Evolutionary conservation across 2,797 vertebrate genomes (phyloP), one percentile per base, ranked within the genome.

Genomic region (Discoglossus pictus): DNA sequence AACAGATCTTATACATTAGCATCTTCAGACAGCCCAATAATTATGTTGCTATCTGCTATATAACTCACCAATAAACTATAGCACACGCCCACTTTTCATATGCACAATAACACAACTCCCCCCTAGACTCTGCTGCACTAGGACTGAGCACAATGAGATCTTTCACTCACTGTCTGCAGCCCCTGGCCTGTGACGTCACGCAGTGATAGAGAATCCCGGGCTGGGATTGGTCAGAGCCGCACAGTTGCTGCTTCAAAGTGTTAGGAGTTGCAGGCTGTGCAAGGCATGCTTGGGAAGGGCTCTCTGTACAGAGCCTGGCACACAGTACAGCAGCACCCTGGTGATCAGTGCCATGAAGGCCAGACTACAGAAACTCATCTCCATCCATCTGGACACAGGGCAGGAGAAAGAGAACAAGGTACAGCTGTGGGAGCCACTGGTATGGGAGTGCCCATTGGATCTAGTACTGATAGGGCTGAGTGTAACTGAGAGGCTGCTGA

Each of bases 261-360:
- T 39, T 23, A 65, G 46, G 55, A 65, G 43, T 10, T 46, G 31
- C 24, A 3, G 1, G 1, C 21, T 23, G 16, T 20, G 20, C 2
- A 13, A 47, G 48, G 35, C 42, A 55, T 58, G 53, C 40, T 25
- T 13, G 47, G 44, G 60, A 66, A 4, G 2, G 4, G 10, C n/a
- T 35, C 61, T 21, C 39, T 44, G 13, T 6, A 8, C 7, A 16
- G 1, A 16, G 58, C 50, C 18, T 12, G 23, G 8, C 9, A 6
- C 38, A 21, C 59, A 15, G 20, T 47, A 40, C 20, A 68, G 2
- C 35, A 13, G 2, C 35, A 13, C 17, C 0, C 0, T 0, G 42
- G 6, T 43, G 80, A 76, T 81, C 82, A 63, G 74, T 84, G 86
- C 82, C 78, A 91, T 91, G 91, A 93, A 82, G 86, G 87, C 91